These are phyloP conservation scores for Drosophila parvula DNA, from an alignment of 1,140 invertebrate genomes.

Conservation along the genomic window DNA sequence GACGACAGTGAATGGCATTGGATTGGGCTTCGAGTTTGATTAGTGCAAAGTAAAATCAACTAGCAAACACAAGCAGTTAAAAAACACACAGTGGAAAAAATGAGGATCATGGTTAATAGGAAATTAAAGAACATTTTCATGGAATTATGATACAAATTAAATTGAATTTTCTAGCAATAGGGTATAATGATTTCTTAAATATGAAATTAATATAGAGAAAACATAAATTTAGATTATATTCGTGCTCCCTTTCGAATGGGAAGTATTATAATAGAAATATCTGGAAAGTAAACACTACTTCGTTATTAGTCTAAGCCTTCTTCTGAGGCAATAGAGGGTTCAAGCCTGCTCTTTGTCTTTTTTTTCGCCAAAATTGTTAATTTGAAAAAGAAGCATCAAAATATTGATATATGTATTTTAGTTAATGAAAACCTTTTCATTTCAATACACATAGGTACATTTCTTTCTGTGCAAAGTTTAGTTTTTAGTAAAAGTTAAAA, in stretches of 20 bases:
- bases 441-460: neutral
- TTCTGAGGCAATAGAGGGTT: too few species aligned
- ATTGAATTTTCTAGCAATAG: neutral
- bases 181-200: neutral
- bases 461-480: conserved; percentile 32
- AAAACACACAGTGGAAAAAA: neutral
- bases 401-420: too few species aligned
- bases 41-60: conserved; percentile 48
- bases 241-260: too few species aligned
- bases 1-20: conserved; percentile 52
- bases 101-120: too few species aligned
- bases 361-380: neutral
- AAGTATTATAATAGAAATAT: too few species aligned
- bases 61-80: conserved; percentile 4
- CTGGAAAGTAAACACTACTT: too few species aligned
- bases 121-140: too few species aligned
- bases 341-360: too few species aligned
- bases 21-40: conserved; percentile 47
- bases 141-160: neutral
- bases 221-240: too few species aligned
- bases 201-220: too few species aligned
- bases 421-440: neutral
- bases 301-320: neutral
- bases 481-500: conserved; percentile 74
- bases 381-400: too few species aligned